Conservation (phyloP, 2,113 vertebrate species). For the Engraulis encrasicolus region DNA sequence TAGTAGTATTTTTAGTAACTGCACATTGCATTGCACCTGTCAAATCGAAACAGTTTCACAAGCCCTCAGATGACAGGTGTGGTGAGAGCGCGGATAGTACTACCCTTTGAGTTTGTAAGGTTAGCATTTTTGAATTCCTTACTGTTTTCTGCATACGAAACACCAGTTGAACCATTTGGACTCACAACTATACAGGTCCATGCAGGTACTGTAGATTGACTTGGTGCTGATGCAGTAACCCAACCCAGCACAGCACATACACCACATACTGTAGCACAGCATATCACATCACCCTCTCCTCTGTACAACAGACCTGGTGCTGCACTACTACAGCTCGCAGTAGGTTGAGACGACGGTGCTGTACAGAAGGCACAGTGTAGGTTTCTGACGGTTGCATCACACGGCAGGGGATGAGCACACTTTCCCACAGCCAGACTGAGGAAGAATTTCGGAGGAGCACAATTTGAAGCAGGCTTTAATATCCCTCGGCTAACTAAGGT, state of each 20-base stretch:
- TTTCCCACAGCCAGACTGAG: background rate
- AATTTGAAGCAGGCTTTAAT: constrained; percentile 10
- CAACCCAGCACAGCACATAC: background rate
- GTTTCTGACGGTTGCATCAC: too few species aligned
- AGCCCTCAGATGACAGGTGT: background rate
- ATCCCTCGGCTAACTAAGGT: background rate
- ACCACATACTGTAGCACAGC: background rate
- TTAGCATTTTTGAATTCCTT: too few species aligned
- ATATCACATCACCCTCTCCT: background rate
- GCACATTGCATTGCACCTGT: background rate
- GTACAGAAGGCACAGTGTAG: background rate
- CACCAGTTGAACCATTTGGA: too few species aligned
- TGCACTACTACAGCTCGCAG: background rate
- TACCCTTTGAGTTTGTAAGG: too few species aligned
- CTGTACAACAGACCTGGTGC: too few species aligned
- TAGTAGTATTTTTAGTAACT: too few species aligned
- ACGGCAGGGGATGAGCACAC: background rate
- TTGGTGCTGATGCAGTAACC: constrained; percentile 3
- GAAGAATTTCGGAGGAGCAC: constrained; percentile 25
- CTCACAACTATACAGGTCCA: too few species aligned
- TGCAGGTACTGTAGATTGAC: too few species aligned
- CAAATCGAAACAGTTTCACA: background rate
- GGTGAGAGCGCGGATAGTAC: background rate
- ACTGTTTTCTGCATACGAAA: too few species aligned
- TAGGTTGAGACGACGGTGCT: background rate